These are phyloP conservation scores for Acridotheres tristis DNA, from an alignment of 2,797 vertebrate genomes.

Conservation along the genomic window DNA sequence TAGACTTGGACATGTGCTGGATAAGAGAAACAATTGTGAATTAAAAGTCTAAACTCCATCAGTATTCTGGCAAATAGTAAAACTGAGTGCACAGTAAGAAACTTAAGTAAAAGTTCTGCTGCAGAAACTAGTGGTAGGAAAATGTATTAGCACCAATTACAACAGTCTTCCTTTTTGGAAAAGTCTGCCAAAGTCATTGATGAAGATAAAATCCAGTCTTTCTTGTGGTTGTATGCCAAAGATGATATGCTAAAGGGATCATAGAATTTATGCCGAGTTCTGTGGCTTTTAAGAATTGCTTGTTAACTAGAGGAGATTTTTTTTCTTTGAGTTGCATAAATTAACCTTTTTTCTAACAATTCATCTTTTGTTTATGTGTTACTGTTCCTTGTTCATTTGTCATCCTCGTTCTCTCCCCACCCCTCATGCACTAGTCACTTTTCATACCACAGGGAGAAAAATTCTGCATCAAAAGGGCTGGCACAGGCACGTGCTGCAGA, in stretches of 20 bases:
- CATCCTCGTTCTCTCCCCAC: background rate
- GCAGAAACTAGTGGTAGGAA: background rate
- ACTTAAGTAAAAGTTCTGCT: background rate
- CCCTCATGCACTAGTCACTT: background rate
- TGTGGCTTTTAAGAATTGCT: slow-evolving; percentile 9
- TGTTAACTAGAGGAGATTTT: slow-evolving; percentile 12
- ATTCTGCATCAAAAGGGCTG: background rate
- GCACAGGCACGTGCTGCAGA: background rate
- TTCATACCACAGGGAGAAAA: background rate
- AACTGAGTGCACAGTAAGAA: background rate
- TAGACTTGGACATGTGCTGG: background rate
- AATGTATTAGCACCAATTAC: background rate
- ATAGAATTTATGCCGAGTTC: background rate
- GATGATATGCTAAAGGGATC: background rate
- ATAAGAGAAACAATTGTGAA: background rate
- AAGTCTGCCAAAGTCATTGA: background rate
- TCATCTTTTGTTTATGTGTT: slow-evolving; percentile 50
- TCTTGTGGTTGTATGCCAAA: slow-evolving; percentile 6
- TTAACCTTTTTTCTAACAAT: slow-evolving; percentile 59
- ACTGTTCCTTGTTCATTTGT: slow-evolving; percentile 29
- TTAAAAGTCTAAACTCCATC: background rate
- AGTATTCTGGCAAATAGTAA: background rate
- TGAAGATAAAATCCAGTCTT: slow-evolving; percentile 28
- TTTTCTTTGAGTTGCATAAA: slow-evolving; percentile 34
- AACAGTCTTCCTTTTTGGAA: background rate